Evolutionary conservation across 2,113 vertebrate genomes (phyloP).

Genomic region (Ovis aries): DNA sequence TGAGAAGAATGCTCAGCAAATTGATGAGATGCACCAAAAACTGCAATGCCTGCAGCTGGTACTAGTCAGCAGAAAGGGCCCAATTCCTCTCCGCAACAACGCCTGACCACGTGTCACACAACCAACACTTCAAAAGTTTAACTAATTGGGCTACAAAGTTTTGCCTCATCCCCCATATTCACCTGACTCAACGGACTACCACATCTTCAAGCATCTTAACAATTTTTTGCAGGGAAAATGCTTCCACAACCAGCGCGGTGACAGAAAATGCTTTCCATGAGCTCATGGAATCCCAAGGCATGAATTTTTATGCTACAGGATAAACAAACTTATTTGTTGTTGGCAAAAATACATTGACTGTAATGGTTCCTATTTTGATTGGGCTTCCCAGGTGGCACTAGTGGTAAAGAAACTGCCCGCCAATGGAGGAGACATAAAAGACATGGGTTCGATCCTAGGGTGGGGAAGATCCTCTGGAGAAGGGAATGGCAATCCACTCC

Average conservation of each 20-base stretch:
- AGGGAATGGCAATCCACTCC: neutral
- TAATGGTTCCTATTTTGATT: neutral
- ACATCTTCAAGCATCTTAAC: neutral
- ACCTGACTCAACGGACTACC: neutral
- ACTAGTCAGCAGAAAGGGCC: neutral
- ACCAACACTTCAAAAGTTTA: neutral
- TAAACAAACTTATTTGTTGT: neutral
- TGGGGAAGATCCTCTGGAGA: neutral
- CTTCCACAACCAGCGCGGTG: neutral
- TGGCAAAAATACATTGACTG: neutral
- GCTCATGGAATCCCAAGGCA: neutral
- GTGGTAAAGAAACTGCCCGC: fast-evolving
- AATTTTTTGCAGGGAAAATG: neutral
- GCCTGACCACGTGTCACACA: neutral
- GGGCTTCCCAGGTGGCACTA: neutral
- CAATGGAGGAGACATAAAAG: neutral
- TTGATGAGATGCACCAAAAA: neutral
- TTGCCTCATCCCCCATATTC: neutral
- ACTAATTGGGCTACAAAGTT: neutral
- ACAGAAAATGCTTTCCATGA: neutral
- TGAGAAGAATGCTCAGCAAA: neutral
- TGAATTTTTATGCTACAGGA: neutral
- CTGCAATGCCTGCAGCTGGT: neutral
- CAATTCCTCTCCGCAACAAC: neutral
- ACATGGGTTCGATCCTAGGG: neutral